Evolutionary conservation across 2,113 vertebrate genomes (phyloP).

Genomic region (Erpornis zantholeuca): DNA sequence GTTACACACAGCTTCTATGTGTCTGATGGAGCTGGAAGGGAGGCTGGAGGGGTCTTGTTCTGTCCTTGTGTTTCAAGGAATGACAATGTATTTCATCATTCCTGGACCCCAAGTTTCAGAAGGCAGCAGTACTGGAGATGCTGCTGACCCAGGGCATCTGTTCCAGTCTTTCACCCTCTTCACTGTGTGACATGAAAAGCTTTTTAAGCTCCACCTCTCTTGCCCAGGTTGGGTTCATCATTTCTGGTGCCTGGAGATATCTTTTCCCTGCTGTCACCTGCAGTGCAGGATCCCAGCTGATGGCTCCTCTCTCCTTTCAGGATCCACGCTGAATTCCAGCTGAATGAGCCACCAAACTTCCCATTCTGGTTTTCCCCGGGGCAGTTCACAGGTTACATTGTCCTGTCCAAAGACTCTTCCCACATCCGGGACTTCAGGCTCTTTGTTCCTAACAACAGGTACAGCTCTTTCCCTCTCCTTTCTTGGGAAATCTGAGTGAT

Average conservation of each 20-base stretch:
- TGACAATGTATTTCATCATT: neutral
- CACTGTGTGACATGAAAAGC: neutral
- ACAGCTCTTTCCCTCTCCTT: neutral
- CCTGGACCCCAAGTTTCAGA: neutral
- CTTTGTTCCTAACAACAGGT: constrained; percentile 92
- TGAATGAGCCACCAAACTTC: constrained; percentile 92
- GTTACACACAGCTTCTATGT: neutral
- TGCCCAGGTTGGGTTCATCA: neutral
- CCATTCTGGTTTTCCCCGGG: constrained; percentile 98
- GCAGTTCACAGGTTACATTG: constrained; percentile 92
- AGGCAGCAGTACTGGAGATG: neutral
- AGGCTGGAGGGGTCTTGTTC: neutral
- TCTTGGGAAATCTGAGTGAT: neutral
- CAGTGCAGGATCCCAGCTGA: neutral
- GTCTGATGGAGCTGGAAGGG: neutral
- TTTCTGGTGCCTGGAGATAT: neutral
- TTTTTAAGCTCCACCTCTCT: neutral
- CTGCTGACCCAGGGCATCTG: neutral
- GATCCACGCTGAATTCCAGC: constrained; percentile 97
- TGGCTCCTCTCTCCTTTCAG: constrained; percentile 67
- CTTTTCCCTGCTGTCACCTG: neutral
- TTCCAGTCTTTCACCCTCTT: neutral
- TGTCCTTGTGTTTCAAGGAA: neutral
- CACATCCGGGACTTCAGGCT: constrained; percentile 90
- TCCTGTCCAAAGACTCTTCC: constrained; percentile 89